phyloP scores from a whole-genome alignment of 1,140 invertebrate species.

The Scylla paramamosain region DNA sequence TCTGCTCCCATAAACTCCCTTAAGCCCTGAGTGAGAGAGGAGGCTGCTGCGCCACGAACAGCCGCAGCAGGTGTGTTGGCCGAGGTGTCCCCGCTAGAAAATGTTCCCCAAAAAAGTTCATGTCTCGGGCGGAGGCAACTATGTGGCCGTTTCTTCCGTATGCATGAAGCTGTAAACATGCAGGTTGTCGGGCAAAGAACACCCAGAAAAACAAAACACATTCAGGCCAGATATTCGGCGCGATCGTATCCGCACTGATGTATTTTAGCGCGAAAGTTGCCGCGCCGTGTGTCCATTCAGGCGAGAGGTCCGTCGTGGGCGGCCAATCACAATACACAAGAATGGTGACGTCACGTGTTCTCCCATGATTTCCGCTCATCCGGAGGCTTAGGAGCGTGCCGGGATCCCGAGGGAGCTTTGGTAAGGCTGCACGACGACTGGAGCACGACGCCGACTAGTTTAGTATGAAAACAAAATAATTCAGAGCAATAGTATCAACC shows the following conservation, averaged over 20 bases:
- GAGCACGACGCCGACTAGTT: neutral
- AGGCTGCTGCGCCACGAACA: neutral
- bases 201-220: conserved; percentile 40
- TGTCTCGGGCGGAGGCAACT: conserved; percentile 11
- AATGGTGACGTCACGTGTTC: conserved; percentile 18
- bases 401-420: neutral
- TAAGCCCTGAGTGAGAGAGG: conserved; percentile 18
- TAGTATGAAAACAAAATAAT: conserved; percentile 14
- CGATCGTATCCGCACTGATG: conserved; percentile 41
- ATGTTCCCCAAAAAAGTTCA: neutral
- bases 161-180: conserved; percentile 49
- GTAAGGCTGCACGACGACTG: neutral
- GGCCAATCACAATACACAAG: conserved; percentile 21
- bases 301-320: conserved; percentile 8
- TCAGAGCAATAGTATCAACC: neutral
- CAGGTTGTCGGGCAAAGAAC: conserved; percentile 18
- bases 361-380: conserved; percentile 21
- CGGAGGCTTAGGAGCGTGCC: neutral
- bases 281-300: conserved; percentile 16
- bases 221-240: conserved; percentile 40
- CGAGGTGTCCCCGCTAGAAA: conserved; percentile 17
- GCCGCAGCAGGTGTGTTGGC: neutral
- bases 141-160: conserved; percentile 57
- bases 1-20: neutral
- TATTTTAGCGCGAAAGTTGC: conserved; percentile 42